Evolutionary conservation across 2,113 vertebrate species (phyloP).

Genomic region (Halcyon senegalensis): DNA sequence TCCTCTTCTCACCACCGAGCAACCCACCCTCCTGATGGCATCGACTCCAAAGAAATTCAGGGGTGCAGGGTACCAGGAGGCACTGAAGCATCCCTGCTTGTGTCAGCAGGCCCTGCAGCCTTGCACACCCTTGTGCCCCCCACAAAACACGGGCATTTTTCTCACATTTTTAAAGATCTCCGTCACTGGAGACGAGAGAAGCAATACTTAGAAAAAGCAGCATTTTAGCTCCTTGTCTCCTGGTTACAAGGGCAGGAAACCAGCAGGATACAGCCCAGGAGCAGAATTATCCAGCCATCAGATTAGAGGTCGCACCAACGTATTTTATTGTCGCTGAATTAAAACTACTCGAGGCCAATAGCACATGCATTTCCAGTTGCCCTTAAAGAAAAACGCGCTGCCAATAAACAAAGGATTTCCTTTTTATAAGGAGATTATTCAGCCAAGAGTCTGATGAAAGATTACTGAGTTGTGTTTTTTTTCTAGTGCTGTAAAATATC

Average conservation of each 20-base stretch:
- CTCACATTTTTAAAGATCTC: background rate
- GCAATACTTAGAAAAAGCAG: background rate
- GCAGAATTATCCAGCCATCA: background rate
- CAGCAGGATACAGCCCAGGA: background rate
- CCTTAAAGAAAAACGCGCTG: background rate
- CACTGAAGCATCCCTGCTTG: background rate
- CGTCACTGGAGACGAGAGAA: fast-evolving
- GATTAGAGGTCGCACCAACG: background rate
- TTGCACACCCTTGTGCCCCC: background rate
- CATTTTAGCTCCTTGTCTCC: background rate
- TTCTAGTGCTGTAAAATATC: background rate
- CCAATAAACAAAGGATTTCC: constrained; percentile 25
- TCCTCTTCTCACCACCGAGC: background rate
- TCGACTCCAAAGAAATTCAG: fast-evolving
- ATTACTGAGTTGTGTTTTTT: background rate
- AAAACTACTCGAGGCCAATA: background rate
- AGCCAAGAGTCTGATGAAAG: background rate
- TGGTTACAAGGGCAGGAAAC: background rate
- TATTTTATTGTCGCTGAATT: background rate
- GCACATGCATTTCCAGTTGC: background rate
- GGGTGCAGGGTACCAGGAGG: background rate
- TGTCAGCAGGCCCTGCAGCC: background rate
- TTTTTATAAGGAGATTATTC: background rate
- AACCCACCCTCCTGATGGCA: background rate
- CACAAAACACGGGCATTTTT: background rate